Evolutionary conservation across 1,140 invertebrate genomes (phyloP).

Genomic region (Dryas iulia): DNA sequence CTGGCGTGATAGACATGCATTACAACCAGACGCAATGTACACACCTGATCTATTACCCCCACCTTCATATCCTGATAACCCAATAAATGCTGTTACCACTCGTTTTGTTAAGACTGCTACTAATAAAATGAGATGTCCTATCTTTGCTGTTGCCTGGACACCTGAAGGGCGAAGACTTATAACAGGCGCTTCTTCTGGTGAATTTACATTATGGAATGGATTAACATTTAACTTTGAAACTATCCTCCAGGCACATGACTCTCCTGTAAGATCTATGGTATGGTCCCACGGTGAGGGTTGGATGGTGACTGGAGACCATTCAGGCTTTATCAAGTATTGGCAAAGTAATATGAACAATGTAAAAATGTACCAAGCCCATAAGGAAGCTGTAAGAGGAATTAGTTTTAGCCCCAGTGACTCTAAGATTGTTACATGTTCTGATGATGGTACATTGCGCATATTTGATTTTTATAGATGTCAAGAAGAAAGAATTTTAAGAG

Average conservation of each 20-base stretch:
- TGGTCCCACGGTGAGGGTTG: conserved; percentile 99
- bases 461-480: conserved; percentile 99
- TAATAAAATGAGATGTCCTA: conserved; percentile 99
- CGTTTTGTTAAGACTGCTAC: conserved; percentile 98
- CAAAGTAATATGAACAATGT: conserved; percentile 99
- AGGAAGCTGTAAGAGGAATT: conserved; percentile 99
- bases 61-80: conserved; percentile 94
- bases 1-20: conserved; percentile 89
- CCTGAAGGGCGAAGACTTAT: conserved; percentile 98
- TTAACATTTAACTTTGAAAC: conserved; percentile 99
- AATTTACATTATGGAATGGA: conserved; percentile 99
- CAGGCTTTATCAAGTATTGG: conserved; percentile 99
- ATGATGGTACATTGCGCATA: conserved; percentile 98
- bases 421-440: conserved; percentile 99
- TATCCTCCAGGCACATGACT: conserved; percentile 99
- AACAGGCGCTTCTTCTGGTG: conserved; percentile 98
- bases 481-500: conserved; percentile 97
- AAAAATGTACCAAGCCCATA: conserved; percentile 99
- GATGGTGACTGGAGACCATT: conserved; percentile 99
- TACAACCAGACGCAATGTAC: conserved; percentile 96
- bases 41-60: conserved; percentile 94
- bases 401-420: conserved; percentile 99
- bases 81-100: conserved; percentile 98
- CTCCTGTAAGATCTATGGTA: conserved; percentile 98
- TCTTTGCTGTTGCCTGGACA: conserved; percentile 99